Conservation (phyloP, 2,797 vertebrate genomes). For the Ctenopoma kingsleyae region DNA sequence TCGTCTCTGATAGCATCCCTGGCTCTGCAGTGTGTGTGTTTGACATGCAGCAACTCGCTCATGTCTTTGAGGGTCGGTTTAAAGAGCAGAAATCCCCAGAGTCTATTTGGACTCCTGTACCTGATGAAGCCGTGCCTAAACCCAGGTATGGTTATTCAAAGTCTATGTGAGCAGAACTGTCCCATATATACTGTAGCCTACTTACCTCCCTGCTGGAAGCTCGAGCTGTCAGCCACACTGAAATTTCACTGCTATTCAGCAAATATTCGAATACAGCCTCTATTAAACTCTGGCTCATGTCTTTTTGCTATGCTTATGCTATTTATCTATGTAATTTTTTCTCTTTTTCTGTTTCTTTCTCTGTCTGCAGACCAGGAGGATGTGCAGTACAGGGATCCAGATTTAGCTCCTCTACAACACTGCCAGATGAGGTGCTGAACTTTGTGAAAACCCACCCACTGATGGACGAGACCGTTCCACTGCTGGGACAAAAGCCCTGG, state of each 20-base stretch:
- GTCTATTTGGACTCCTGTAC: conserved; percentile 96
- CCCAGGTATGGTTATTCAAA: conserved; percentile 88
- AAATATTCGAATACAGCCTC: conserved; percentile 53
- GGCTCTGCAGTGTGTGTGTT: conserved; percentile 97
- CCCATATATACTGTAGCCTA: conserved; percentile 41
- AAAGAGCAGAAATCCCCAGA: conserved; percentile 97
- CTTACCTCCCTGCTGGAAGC: conserved; percentile 43
- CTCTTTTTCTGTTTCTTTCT: conserved; percentile 13
- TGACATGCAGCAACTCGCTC: conserved; percentile 95
- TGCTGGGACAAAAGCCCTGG: conserved; percentile 92
- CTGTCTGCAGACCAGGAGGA: conserved; percentile 88
- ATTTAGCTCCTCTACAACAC: conserved; percentile 93
- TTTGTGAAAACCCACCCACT: conserved; percentile 97
- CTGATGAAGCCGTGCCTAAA: conserved; percentile 93
- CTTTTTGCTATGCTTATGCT: not conserved
- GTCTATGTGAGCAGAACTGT: conserved; percentile 45
- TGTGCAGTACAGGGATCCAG: conserved; percentile 91
- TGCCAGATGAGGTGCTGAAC: conserved; percentile 95
- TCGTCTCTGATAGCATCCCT: conserved; percentile 87
- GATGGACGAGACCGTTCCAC: conserved; percentile 95
- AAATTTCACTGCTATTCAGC: conserved; percentile 56
- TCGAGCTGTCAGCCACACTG: conserved; percentile 52
- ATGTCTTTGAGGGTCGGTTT: conserved; percentile 94
- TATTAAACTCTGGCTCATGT: conserved; percentile 23
- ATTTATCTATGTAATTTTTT: conserved; percentile 7